Evolutionary conservation across 53 echinoderm and acorn worm genomes (phyloP).

Genomic region (Echinometra lucunter): DNA sequence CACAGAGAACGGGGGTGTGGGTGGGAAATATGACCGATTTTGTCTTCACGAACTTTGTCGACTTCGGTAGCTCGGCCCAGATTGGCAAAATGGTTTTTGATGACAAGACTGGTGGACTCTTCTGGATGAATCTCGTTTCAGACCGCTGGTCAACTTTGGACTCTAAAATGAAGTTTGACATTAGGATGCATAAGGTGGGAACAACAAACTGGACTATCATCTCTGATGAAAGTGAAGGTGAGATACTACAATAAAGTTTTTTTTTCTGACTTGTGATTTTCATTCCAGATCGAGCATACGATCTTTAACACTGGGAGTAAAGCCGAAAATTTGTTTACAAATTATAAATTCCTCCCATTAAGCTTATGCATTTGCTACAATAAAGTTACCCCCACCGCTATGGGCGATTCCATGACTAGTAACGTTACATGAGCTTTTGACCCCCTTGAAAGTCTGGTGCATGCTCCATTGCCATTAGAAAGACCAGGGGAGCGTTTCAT

Average conservation of each 20-base stretch:
- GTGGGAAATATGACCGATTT: not conserved
- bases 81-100: not conserved
- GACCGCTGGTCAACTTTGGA: not conserved
- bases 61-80: not conserved
- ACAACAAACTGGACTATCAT: not conserved
- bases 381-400: too few relatives aligned
- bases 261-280: too few relatives aligned
- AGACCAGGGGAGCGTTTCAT: too few relatives aligned
- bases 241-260: not conserved
- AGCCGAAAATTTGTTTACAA: too few relatives aligned
- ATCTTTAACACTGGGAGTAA: too few relatives aligned
- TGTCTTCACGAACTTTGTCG: not conserved
- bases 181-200: not conserved
- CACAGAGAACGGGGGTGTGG: not conserved
- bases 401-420: too few relatives aligned
- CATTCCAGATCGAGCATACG: too few relatives aligned
- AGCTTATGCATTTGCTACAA: too few relatives aligned
- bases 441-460: too few relatives aligned
- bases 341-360: too few relatives aligned
- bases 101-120: not conserved
- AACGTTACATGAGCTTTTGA: too few relatives aligned
- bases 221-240: not conserved
- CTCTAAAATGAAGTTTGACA: not conserved
- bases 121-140: not conserved
- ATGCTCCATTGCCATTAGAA: too few relatives aligned